Evolutionary conservation across 2,113 vertebrate genomes (phyloP), one percentile per base, ranked within the genome.

Genomic region (Tychaedon coryphoeus): DNA sequence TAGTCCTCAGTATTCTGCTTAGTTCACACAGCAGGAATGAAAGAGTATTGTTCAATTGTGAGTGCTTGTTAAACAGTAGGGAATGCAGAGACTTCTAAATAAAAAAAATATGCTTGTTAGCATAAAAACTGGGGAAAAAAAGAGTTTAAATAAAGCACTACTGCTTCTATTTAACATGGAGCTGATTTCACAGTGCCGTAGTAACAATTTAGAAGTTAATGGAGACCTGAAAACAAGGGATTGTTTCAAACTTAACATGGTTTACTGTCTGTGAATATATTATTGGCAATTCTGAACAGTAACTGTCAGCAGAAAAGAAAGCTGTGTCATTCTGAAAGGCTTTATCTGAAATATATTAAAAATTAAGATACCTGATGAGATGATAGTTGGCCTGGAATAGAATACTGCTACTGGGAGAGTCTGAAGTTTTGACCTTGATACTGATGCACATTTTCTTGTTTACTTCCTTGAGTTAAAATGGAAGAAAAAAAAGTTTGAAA

Each of bases 191-290:
- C 56, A 86, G 34, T 60, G 36, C 67, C 85, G 48, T 66, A 90
- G 81, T 58, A 95, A 71, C 66, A 84, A 51, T 62, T 92, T 88
- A 92, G 88, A 96, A 81, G 91, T 96, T 95, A 95, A 96, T 87
- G 64, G 73, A 90, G 69, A 91, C 28, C 85, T 96, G 80, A 58
- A 82, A 93, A 82, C 38, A 42, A 88, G 28, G 8, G 28, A 19
- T 57, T 72, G 18, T 75, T 91, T 81, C 85, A 90, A 89, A 50
- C 38, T 62, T 96, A 79, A 86, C n/a, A 40, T 81, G 66, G 38
- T 78, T 86, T 95, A 40, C 53, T 92, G 56, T 77, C 81, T 58
- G 73, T 50, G 88, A 92, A 85, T 94, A 60, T 95, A 86, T 96
- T 97, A 95, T 69, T 73, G 67, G 43, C 61, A 58, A 50, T 83